These are phyloP conservation scores for Jaculus jaculus DNA, from an alignment of 2,113 vertebrate species.

Conservation along the genomic window DNA sequence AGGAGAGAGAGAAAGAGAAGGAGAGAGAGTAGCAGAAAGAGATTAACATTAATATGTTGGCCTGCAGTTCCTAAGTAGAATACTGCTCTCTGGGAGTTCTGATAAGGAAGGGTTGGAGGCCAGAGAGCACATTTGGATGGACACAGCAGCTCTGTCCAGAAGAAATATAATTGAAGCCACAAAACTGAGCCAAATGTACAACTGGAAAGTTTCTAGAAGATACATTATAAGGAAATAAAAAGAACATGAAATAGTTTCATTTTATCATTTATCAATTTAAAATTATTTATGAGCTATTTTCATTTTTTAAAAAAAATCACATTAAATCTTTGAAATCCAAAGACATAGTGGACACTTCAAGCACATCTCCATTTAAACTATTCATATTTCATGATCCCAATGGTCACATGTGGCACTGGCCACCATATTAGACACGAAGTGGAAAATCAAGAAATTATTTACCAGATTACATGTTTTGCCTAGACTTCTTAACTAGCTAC, in stretches of 20 bases:
- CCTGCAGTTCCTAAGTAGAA: neutral
- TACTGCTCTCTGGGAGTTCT: neutral
- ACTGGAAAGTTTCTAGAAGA: neutral
- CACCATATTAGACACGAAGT: neutral
- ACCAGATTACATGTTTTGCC: neutral
- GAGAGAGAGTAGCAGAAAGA: neutral
- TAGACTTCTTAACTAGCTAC: neutral
- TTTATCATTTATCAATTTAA: constrained; percentile 16
- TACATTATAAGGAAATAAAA: neutral
- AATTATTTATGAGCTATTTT: neutral
- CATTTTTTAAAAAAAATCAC: neutral
- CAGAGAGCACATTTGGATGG: neutral
- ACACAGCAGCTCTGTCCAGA: neutral
- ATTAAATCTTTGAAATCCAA: neutral
- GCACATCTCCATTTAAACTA: neutral
- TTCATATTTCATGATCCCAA: neutral
- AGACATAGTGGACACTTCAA: neutral
- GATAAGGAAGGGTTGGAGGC: neutral
- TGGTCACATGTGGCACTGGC: rapidly evolving
- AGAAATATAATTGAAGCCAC: neutral
- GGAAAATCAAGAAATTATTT: neutral
- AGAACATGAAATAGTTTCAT: neutral
- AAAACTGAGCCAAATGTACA: neutral
- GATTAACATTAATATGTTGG: neutral
- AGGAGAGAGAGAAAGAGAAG: neutral